Base-by-base conservation (phyloP, 2,113 vertebrate genomes). In the Coptodon rendalli region DNA sequence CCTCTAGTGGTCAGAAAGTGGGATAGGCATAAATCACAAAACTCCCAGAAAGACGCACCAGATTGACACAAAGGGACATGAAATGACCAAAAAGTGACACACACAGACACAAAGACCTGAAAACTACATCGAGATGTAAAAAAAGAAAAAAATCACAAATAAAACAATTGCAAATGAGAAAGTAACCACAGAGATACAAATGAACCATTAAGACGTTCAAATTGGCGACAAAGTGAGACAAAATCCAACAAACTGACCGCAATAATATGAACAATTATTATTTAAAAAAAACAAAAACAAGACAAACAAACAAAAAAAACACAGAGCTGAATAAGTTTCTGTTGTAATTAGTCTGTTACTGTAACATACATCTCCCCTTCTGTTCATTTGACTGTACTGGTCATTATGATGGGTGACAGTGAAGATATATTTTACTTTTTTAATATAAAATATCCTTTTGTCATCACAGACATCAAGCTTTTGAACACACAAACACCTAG, bases 1-100 rank as follows among this genome's bases (percentile, higher is more conserved):
- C 89, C 90, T 85, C 94, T 92, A 66, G 34, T 90, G 94, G 92
- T 22, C 54, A 48, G 27, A 78, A 78, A 78, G 27, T 31, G 43
- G 71, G 71, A 76, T 7, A 0, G 66, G 8, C 22, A 73, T 8
- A 17, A 73, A 13, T n/a, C 13, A 73, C 38, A 73, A 45, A 73
- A 71, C 38, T 43, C 13, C n/a, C 2, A 9, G 12, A 71, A 71
- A 71, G 1, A 45, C 40, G 1, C 38, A 73, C 13, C 68, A 10
- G 38, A 73, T 10, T 73, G 38, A 16, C n/a, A 73, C 38, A 45
- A 73, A 5, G 38, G 12, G n/a, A 73, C 38, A 27, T 24, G 38
- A 71, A 71, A 71, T 9, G 22, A 73, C 11, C 38, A 71, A 43
- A 71, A 43, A 22, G 34, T 40, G 66, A 43, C 5, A 24, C n/a